These are phyloP conservation scores for Heteromurus nitidus DNA, from an alignment of 2,888 invertebrate genomes.

Conservation along the genomic window DNA sequence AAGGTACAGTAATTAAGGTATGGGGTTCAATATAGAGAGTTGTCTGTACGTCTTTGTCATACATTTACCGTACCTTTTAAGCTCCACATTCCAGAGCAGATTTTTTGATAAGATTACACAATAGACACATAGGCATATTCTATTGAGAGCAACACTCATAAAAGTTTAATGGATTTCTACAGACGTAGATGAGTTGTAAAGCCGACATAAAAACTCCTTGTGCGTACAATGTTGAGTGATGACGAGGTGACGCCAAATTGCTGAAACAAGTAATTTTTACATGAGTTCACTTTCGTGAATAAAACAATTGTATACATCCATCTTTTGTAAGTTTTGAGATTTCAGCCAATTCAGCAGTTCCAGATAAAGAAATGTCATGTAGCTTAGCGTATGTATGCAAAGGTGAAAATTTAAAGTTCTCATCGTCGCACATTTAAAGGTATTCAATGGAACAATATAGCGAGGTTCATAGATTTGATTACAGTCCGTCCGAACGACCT, in stretches of 20 bases:
- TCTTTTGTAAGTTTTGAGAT: neutral
- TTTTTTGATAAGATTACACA: conserved; percentile 41
- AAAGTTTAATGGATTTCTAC: no score
- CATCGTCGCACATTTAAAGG: neutral
- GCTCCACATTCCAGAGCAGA: neutral
- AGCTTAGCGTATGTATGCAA: neutral
- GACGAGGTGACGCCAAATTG: conserved; percentile 45
- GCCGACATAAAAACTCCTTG: conserved; percentile 24
- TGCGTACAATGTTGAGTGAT: conserved; percentile 30
- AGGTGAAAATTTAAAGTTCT: no score
- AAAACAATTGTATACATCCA: neutral
- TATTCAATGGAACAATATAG: neutral
- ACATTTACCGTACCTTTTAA: neutral
- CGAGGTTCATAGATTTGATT: neutral
- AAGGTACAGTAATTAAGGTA: neutral
- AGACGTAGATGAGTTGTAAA: conserved; percentile 2
- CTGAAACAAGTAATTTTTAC: conserved; percentile 4
- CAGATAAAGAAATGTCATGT: neutral
- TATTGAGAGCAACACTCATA: conserved; percentile 8
- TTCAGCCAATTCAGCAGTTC: no score
- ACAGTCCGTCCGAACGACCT: neutral
- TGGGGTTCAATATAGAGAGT: neutral
- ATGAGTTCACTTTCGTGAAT: conserved; percentile 23
- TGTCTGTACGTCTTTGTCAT: neutral
- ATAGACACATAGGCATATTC: neutral